Base-by-base conservation (phyloP, 1,140 invertebrate genomes). In the Maconellicoccus hirsutus region DNA sequence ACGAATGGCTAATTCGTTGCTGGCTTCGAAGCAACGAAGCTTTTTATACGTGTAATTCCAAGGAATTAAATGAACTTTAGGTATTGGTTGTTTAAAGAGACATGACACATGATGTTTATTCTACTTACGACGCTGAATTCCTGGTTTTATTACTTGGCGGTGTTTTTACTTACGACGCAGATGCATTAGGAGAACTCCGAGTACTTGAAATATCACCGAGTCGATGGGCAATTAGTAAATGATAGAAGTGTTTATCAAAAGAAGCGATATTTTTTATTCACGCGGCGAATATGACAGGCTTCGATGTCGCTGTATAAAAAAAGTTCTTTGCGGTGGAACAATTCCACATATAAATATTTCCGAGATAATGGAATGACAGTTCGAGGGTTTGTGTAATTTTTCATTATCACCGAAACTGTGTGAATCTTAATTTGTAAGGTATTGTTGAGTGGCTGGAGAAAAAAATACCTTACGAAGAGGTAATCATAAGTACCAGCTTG, bases 351-450 rank as follows among this genome's bases (percentile, higher is more conserved):
- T 52, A 52, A 52, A 52, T 52, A 52, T 19, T 52, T 3, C 42
- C 6, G 12, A 33, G 29, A 33, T 33, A 33, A 33, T 33, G 4
- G 29, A 52, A 19, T 52, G 42, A 52, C 42, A 52, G 42, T 33
- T 33, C 29, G 6, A 16, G 10, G 42, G 42, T 4, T 52, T 52
- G 4, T 14, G 42, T 52, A 19, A 52, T 52, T 8, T 52, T 52
- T 33, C 12, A 33, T 33, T 52, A 52, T 52, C n/a, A 52, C 42
- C 10, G 10, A 52, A 52, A 52, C 42, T 2, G 42, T 25, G 61
- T 66, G 61, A 66, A 23, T 25, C 21, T 23, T 12, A 66, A 66
- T 66, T 66, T 66, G 21, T 66, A 10, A 59, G 61, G 10, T 66
- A 52, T 52, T 26, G 25, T 59, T 59, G 52, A 7, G 6, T 19